These are phyloP conservation scores for Dendroctonus ponderosae DNA, from an alignment of 1,140 invertebrate species.

Conservation along the genomic window DNA sequence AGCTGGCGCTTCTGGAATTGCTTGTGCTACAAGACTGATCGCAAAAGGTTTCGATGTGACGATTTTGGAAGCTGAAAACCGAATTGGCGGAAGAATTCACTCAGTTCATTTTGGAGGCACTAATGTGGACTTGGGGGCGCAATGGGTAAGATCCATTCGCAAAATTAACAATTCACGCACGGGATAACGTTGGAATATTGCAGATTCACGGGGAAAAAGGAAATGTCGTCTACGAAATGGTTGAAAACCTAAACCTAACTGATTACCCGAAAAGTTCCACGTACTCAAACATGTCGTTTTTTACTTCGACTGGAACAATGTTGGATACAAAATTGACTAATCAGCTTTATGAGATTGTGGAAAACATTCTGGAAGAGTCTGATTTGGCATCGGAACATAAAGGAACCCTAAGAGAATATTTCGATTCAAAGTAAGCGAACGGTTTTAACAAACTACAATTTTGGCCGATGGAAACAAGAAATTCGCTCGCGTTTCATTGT, in stretches of 20 bases:
- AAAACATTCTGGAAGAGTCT: slow-evolving; percentile 32
- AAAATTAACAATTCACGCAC: slow-evolving; percentile 2
- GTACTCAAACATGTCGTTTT: slow-evolving; percentile 9
- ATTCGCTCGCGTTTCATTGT: too few relatives aligned
- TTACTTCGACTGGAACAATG: slow-evolving; percentile 1
- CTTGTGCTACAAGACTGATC: slow-evolving; percentile 56
- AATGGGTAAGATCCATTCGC: slow-evolving; percentile 50
- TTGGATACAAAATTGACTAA: slow-evolving; percentile 51
- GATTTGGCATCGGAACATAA: slow-evolving; percentile 14
- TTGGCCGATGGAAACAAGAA: too few relatives aligned
- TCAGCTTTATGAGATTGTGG: slow-evolving; percentile 33
- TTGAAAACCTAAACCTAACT: slow-evolving; percentile 47
- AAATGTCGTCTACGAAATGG: slow-evolving; percentile 67
- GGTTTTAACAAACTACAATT: too few relatives aligned
- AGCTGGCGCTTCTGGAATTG: slow-evolving; percentile 60
- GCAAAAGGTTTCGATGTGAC: slow-evolving; percentile 57
- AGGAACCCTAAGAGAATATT: slow-evolving; percentile 26
- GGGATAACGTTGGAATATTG: neutral
- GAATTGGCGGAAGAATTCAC: slow-evolving; percentile 70
- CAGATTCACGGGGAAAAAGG: slow-evolving; percentile 79
- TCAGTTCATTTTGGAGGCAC: slow-evolving; percentile 61
- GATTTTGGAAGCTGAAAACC: slow-evolving; percentile 67
- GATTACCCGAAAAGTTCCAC: neutral
- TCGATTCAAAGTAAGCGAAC: slow-evolving; percentile 30
- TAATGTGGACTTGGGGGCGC: slow-evolving; percentile 68